A percentile compares a stretch with the other conserved stretches of the same genome.
Evolutionary conservation across 2,113 vertebrate species (phyloP).

Genomic region (Axis porcinus): DNA sequence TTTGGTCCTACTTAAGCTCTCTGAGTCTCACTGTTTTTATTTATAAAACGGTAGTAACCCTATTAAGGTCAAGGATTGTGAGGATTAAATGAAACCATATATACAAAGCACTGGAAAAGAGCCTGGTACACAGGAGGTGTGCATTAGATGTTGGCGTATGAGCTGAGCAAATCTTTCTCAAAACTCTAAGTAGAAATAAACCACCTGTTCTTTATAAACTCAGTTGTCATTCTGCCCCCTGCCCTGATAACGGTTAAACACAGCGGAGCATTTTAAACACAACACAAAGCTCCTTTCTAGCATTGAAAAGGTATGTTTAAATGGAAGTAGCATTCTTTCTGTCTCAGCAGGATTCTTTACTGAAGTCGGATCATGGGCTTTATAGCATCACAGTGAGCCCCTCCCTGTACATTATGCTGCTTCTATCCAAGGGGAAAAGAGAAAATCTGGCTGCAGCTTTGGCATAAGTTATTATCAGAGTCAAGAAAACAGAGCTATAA

Average conservation of each 20-base stretch:
- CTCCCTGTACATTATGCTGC: background rate
- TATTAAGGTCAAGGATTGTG: background rate
- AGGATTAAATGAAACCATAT: background rate
- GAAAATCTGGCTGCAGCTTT: background rate
- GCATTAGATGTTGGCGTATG: background rate
- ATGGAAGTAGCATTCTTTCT: background rate
- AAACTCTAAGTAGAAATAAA: background rate
- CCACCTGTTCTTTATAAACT: background rate
- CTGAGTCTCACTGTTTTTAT: background rate
- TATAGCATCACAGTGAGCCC: background rate
- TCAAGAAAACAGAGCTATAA: conserved; percentile 32
- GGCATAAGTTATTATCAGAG: background rate
- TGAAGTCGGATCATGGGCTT: background rate
- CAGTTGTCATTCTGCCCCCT: background rate
- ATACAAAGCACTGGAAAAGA: background rate
- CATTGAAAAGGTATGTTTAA: conserved; percentile 25
- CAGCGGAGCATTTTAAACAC: conserved; percentile 17
- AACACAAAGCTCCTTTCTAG: background rate
- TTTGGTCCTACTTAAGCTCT: background rate
- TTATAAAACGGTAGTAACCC: background rate
- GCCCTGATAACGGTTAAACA: background rate
- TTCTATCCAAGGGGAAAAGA: background rate
- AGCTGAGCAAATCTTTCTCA: background rate
- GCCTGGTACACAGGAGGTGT: background rate
- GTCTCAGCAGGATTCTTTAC: background rate